phyloP scores from a whole-genome alignment of 2,888 invertebrate species.

The Eupeodes latifasciatus region DNA sequence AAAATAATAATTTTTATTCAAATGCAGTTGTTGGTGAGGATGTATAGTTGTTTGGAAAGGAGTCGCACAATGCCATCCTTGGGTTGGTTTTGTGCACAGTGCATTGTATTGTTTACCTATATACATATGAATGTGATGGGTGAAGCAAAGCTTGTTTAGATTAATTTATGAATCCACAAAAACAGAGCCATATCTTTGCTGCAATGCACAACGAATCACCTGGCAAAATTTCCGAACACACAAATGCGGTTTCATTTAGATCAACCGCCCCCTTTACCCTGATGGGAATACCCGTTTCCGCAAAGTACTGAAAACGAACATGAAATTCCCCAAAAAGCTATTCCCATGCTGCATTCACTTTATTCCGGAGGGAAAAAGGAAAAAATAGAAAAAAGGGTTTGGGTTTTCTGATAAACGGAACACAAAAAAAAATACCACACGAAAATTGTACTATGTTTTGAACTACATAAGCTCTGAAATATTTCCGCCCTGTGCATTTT shows the following conservation, averaged over 20 bases:
- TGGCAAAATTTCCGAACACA: slow-evolving; percentile 29
- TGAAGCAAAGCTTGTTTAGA: slow-evolving; percentile 18
- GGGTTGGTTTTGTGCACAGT: not conserved
- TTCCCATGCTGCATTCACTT: not conserved
- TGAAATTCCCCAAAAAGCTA: not conserved
- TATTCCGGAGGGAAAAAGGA: too few species aligned
- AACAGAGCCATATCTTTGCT: slow-evolving; percentile 9
- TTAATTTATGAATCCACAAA: slow-evolving; percentile 34
- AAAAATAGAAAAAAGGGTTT: not conserved
- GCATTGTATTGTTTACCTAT: not conserved
- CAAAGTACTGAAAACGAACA: not conserved
- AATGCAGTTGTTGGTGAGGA: not conserved
- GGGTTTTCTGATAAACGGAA: slow-evolving; percentile 11
- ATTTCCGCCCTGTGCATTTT: slow-evolving; percentile 18
- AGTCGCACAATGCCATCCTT: not conserved
- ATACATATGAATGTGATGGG: not conserved
- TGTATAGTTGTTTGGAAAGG: not conserved
- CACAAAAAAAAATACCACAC: slow-evolving; percentile 14
- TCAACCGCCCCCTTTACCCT: not conserved
- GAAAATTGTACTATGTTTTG: slow-evolving; percentile 11
- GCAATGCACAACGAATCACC: slow-evolving; percentile 17
- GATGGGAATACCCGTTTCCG: not conserved
- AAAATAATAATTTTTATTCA: slow-evolving; percentile 19
- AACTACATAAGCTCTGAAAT: slow-evolving; percentile 1
- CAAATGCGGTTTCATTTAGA: slow-evolving; percentile 35